A percentile compares a stretch with the other conserved stretches of the same genome.
phyloP scores from a whole-genome alignment of 2,797 vertebrate genomes.

The Brotula barbata region DNA sequence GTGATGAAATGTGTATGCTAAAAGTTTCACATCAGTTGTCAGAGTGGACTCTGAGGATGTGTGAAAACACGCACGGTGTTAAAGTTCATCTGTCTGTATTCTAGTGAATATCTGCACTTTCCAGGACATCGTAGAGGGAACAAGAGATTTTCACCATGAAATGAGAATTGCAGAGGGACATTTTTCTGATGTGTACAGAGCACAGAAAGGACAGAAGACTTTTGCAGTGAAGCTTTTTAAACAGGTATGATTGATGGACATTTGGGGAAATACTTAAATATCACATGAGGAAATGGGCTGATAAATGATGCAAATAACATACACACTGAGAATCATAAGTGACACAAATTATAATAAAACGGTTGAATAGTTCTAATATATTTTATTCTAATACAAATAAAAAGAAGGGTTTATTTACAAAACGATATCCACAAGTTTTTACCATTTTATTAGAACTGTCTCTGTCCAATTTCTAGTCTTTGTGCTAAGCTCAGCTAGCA shows the following conservation, averaged over 20 bases:
- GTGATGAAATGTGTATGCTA: neutral
- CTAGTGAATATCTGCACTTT: slow-evolving; percentile 59
- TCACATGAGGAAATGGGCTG: no score
- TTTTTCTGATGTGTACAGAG: slow-evolving; percentile 76
- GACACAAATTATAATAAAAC: no score
- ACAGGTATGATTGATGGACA: slow-evolving; percentile 67
- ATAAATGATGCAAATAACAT: no score
- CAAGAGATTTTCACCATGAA: slow-evolving; percentile 75
- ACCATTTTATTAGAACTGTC: no score
- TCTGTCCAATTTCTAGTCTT: no score
- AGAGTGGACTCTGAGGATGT: neutral
- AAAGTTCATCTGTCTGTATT: neutral
- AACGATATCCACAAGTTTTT: no score
- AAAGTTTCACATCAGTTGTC: neutral
- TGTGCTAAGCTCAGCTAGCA: no score
- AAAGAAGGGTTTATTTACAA: no score
- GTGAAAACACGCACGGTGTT: neutral
- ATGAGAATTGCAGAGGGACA: slow-evolving; percentile 74
- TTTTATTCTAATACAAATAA: no score
- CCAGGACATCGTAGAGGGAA: slow-evolving; percentile 72
- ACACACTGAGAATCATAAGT: no score
- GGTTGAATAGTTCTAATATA: no score
- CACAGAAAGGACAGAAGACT: slow-evolving; percentile 56
- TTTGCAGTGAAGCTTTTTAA: slow-evolving; percentile 82
- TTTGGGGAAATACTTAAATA: neutral